These are phyloP conservation scores for Microcebus murinus DNA, from an alignment of 2,113 vertebrate species.

Conservation along the genomic window DNA sequence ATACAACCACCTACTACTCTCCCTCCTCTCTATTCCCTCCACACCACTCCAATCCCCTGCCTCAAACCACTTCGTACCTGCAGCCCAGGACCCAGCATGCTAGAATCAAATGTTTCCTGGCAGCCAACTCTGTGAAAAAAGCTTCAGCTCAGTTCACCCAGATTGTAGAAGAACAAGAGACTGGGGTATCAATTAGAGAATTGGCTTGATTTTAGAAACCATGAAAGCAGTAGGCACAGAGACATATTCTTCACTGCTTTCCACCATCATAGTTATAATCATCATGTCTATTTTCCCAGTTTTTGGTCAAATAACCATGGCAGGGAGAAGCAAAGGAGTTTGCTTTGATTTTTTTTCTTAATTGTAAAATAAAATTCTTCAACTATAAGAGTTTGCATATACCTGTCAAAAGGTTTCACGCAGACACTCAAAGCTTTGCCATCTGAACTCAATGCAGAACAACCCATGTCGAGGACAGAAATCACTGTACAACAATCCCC, in stretches of 20 bases:
- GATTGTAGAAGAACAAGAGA: not conserved
- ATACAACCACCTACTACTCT: not conserved
- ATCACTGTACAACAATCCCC: slow-evolving; percentile 25
- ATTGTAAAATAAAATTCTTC: slow-evolving; percentile 31
- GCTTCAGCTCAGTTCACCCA: not conserved
- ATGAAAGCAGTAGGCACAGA: not conserved
- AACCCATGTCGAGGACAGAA: slow-evolving; percentile 40
- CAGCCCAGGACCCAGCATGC: not conserved
- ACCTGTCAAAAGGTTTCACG: slow-evolving; percentile 36
- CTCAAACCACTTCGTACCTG: not conserved
- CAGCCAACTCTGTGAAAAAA: not conserved
- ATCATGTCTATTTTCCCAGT: not conserved
- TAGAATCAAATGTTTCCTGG: not conserved
- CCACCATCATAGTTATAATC: not conserved
- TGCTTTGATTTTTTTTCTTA: not conserved
- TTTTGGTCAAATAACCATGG: not conserved
- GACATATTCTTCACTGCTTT: not conserved
- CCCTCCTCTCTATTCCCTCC: not conserved
- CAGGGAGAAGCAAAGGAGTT: not conserved
- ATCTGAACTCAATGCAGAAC: slow-evolving; percentile 59
- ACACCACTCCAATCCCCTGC: not conserved
- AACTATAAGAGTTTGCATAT: not conserved
- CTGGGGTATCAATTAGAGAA: not conserved
- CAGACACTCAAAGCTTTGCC: slow-evolving; percentile 36
- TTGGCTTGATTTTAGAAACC: not conserved